Percentiles rank a stretch among this genome's conserved stretches.
Conservation (phyloP, 2,113 vertebrate genomes). For the Cygnus atratus region DNA sequence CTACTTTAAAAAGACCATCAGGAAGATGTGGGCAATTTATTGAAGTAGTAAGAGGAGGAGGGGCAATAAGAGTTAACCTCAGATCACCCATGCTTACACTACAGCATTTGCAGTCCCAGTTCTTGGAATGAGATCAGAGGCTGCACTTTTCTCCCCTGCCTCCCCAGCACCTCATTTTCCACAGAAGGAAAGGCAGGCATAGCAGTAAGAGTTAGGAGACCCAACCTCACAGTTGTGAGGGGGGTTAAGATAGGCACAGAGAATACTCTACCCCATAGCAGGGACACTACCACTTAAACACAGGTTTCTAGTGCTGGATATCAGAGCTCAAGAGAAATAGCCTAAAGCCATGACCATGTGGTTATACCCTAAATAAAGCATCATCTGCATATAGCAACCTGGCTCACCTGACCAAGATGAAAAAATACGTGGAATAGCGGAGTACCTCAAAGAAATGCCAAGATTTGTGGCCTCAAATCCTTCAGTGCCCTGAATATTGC, state of each 20-base stretch:
- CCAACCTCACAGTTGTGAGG: neutral
- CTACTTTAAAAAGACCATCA: constrained; percentile 51
- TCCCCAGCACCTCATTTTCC: neutral
- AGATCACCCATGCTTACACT: constrained; percentile 10
- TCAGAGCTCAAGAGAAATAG: neutral
- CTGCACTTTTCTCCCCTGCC: neutral
- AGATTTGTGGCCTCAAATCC: neutral
- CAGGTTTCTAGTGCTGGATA: neutral
- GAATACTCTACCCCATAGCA: neutral
- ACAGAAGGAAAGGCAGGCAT: neutral
- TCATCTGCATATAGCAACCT: neutral
- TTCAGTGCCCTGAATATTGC: neutral
- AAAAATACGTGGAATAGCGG: neutral
- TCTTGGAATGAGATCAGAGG: neutral
- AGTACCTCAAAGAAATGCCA: neutral
- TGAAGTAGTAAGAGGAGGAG: constrained; percentile 32
- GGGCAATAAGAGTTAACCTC: constrained; percentile 24
- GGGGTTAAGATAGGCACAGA: neutral
- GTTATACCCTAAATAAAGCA: neutral
- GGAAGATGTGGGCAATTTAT: constrained; percentile 48
- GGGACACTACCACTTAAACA: neutral
- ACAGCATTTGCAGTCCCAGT: neutral
- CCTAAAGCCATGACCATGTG: neutral
- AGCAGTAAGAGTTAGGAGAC: neutral
- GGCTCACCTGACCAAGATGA: neutral